Percentiles rank a stretch among this genome's conserved stretches.
These are phyloP conservation scores for Neuroterus valhalla DNA, from an alignment of 1,140 invertebrate species.

Conservation along the genomic window DNA sequence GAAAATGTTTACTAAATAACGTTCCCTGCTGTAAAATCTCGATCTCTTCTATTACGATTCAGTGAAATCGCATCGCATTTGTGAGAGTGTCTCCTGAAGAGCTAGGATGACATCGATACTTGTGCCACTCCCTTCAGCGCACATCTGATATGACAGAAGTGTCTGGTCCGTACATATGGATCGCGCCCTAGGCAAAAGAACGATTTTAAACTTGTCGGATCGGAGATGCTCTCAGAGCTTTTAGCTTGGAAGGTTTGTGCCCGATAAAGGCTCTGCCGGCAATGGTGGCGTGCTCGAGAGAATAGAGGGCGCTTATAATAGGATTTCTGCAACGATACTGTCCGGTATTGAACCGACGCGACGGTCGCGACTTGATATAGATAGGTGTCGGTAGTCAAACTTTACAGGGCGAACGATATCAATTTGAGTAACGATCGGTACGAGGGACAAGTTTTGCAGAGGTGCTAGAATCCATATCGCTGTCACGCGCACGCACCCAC, in stretches of 20 bases:
- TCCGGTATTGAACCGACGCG: slow-evolving; percentile 51
- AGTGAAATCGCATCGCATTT: slow-evolving; percentile 44
- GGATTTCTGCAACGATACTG: slow-evolving; percentile 54
- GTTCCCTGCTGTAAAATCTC: not conserved
- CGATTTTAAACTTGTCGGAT: slow-evolving; percentile 52
- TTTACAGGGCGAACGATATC: slow-evolving; percentile 51
- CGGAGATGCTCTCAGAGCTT: slow-evolving; percentile 50
- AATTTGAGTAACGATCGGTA: slow-evolving; percentile 55
- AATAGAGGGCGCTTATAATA: slow-evolving; percentile 47
- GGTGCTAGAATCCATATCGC: slow-evolving; percentile 43
- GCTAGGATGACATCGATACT: slow-evolving; percentile 47
- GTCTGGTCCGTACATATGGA: slow-evolving; percentile 27
- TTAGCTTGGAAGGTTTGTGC: slow-evolving; percentile 43
- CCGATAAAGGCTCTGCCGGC: slow-evolving; percentile 47
- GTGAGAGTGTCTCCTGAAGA: slow-evolving; percentile 36
- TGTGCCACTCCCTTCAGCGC: slow-evolving; percentile 12
- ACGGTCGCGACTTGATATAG: slow-evolving; percentile 50
- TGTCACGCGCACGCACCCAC: slow-evolving; percentile 1
- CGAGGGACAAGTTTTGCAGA: slow-evolving; percentile 51
- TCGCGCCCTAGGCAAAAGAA: slow-evolving; percentile 47
- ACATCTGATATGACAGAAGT: slow-evolving; percentile 27
- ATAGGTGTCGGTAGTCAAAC: slow-evolving; percentile 49
- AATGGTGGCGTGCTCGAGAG: slow-evolving; percentile 36
- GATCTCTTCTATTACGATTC: not conserved
- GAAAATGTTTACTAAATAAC: not conserved